A percentile compares a stretch with the other conserved stretches of the same genome.
phyloP scores from a whole-genome alignment of 2,888 invertebrate species.

The Incurvaria masculella region DNA sequence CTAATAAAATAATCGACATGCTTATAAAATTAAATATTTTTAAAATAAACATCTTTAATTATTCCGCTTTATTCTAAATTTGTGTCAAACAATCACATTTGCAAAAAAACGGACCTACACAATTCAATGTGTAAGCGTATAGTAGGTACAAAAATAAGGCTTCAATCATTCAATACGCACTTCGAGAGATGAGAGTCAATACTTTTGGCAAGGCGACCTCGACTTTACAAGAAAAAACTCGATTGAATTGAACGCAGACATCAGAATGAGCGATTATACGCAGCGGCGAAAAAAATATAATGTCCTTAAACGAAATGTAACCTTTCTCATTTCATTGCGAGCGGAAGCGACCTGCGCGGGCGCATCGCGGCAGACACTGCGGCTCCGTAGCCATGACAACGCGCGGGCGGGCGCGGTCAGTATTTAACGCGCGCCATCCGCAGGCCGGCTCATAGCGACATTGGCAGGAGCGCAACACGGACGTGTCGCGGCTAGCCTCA shows the following conservation, averaged over 20 bases:
- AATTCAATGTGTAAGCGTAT: no score
- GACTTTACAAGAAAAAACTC: background rate
- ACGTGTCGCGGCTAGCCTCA: background rate
- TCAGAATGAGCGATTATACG: background rate
- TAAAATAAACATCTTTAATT: no score
- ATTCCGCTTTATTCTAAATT: no score
- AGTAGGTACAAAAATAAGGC: no score
- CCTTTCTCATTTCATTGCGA: background rate
- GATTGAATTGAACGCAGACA: background rate
- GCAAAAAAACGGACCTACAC: no score
- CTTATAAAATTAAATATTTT: no score
- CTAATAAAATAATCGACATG: no score
- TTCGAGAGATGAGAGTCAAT: background rate
- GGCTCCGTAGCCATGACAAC: constrained; percentile 46
- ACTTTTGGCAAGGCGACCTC: background rate
- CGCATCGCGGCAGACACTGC: constrained; percentile 36
- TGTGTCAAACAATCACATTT: no score
- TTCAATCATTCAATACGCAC: no score
- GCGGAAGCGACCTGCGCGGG: constrained; percentile 20
- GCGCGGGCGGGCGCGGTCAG: constrained; percentile 18
- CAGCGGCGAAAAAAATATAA: background rate
- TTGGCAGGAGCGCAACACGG: background rate
- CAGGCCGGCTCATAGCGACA: background rate
- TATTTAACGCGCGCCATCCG: background rate
- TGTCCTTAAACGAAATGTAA: background rate